Base-by-base conservation (phyloP, 2,797 vertebrate genomes). In the Falco naumanni region DNA sequence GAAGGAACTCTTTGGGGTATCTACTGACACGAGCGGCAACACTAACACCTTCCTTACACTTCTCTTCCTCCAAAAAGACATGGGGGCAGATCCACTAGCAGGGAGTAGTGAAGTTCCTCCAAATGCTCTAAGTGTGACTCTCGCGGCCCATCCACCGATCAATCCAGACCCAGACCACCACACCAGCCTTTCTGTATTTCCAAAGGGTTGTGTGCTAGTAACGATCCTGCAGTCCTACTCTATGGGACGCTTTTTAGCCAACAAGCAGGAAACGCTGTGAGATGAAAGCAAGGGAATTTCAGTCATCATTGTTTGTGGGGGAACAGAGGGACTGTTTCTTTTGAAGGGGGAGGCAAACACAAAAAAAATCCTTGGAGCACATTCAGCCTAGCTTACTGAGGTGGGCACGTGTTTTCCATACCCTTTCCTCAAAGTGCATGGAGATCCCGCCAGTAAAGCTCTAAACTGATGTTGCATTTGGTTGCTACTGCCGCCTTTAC, bases 71-170 rank as follows among this genome's bases (percentile, higher is more conserved):
- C 48, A 57, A 41, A 74, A 50, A 68, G 24, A 24, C 31, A 21
- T 0, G 2, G 34, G 17, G 28, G 13, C 26, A 77, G 13, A 61
- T 26, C 34, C 19, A 22, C 41, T 16, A 9, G 10, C 25, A 72
- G 53, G 47, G 54, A 43, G 33, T 7, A 70, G 10, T 6, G 2
- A 6, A 56, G n/a, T 29, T 14, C 25, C 48, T 74, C 54, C 50
- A 47, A 33, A 47, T 12, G 41, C 29, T 24, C 0, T 33, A 21
- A 57, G 21, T 15, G 6, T 25, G 13, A 21, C 41, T 76, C 70
- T 71, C 1, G 0, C 22, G 28, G 33, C 26, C 13, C 10, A 0
- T 50, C 78, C 43, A 33, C 11, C 21, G 18, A 41, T 34, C 1
- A 0, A 22, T 47, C 43, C 3, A 1, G 48, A 33, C 29, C 16